Conservation (phyloP, 2,888 invertebrate species). For the Perizoma flavofasciatum region DNA sequence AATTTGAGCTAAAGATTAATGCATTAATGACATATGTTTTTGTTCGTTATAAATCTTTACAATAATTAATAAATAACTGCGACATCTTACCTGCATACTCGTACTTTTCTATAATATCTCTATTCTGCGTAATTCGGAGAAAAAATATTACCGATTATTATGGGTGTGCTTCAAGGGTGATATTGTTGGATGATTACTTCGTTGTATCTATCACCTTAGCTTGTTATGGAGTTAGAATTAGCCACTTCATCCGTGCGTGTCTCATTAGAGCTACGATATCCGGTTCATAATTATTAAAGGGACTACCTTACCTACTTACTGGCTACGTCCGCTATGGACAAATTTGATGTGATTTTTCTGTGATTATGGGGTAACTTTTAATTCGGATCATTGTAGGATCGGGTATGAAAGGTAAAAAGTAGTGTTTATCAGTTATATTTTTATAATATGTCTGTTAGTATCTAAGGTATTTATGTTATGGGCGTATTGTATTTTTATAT, state of each 20-base stretch:
- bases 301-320: conserved; percentile 37
- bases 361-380: conserved; percentile 20
- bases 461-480: too few species aligned
- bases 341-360: conserved; percentile 66
- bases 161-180: conserved; percentile 5
- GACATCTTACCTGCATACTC: too few species aligned
- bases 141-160: background rate
- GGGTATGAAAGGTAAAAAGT: too few species aligned
- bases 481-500: too few species aligned
- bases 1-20: conserved; percentile 10
- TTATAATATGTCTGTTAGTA: too few species aligned
- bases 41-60: too few species aligned
- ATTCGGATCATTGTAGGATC: conserved; percentile 1
- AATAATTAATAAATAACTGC: too few species aligned
- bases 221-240: conserved; percentile 44
- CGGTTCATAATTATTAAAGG: conserved; percentile 70
- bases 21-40: conserved; percentile 1
- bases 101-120: too few species aligned
- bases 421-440: too few species aligned
- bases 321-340: conserved; percentile 59
- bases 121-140: background rate
- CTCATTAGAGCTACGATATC: conserved; percentile 74
- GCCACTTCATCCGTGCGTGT: conserved; percentile 55
- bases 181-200: conserved; percentile 11
- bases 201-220: conserved; percentile 21